Percentiles rank a stretch among this genome's conserved stretches.
phyloP scores from a whole-genome alignment of 2,113 vertebrate species.

The Ceratotherium simum region DNA sequence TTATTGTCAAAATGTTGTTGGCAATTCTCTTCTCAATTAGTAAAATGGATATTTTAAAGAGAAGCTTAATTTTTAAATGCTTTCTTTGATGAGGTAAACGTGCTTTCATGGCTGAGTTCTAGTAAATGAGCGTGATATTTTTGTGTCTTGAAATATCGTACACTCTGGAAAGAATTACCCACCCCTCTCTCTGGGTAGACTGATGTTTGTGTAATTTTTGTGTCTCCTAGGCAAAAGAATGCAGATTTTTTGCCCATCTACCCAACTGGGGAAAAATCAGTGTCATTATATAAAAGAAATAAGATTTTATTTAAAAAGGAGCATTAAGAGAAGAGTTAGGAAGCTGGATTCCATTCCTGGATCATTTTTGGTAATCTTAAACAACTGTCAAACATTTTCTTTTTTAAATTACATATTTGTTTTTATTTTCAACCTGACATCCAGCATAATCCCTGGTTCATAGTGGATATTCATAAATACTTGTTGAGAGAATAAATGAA shows the following conservation, averaged over 20 bases:
- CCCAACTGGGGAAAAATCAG: background rate
- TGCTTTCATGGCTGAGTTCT: background rate
- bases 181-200: background rate
- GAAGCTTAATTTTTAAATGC: slow-evolving; percentile 35
- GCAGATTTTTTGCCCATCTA: background rate
- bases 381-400: background rate
- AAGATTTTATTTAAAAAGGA: slow-evolving; percentile 5
- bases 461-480: background rate
- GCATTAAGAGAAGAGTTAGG: background rate
- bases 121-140: background rate
- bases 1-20: slow-evolving; percentile 39
- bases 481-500: background rate
- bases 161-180: background rate
- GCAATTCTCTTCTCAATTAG: slow-evolving; percentile 19
- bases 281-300: background rate
- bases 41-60: slow-evolving; percentile 53
- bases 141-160: background rate
- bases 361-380: background rate
- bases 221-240: background rate
- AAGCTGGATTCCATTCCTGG: background rate
- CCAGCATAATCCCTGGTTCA: background rate
- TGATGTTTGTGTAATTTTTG: background rate
- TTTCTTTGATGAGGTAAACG: background rate
- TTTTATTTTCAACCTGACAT: background rate
- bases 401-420: background rate